Evolutionary conservation across 1,140 invertebrate genomes (phyloP).

Genomic region (Drosophila asahinai): DNA sequence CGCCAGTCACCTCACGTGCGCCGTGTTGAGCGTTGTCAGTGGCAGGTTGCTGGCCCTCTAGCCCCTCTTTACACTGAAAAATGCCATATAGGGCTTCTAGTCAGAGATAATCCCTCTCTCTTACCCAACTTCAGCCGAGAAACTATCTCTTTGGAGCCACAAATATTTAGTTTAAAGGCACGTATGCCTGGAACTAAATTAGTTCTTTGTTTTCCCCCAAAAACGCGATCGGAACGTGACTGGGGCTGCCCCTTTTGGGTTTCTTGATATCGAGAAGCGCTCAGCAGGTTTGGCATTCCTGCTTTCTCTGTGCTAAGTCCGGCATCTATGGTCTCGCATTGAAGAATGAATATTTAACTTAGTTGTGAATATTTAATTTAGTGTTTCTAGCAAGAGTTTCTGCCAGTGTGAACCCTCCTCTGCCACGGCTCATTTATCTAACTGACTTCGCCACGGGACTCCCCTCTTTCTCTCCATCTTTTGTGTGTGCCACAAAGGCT

Average conservation of each 20-base stretch:
- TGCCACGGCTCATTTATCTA: conserved; percentile 18
- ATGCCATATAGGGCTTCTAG: too few relatives aligned
- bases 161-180: not conserved
- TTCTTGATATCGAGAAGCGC: too few relatives aligned
- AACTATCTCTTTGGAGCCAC: not conserved
- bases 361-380: not conserved
- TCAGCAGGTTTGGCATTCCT: not conserved
- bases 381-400: not conserved
- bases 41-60: conserved; percentile 4
- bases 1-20: conserved; percentile 57
- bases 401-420: not conserved
- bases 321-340: not conserved
- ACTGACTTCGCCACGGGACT: conserved; percentile 10
- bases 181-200: not conserved
- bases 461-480: conserved; percentile 3
- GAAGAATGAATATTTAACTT: not conserved
- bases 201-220: not conserved
- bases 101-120: not conserved
- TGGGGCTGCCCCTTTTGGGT: not conserved
- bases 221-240: conserved; percentile 1
- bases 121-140: not conserved
- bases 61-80: not conserved
- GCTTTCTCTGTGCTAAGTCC: not conserved
- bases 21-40: not conserved
- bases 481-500: conserved; percentile 12